These are phyloP conservation scores for Panzeria rudis DNA, from an alignment of 2,888 invertebrate species.

Conservation along the genomic window DNA sequence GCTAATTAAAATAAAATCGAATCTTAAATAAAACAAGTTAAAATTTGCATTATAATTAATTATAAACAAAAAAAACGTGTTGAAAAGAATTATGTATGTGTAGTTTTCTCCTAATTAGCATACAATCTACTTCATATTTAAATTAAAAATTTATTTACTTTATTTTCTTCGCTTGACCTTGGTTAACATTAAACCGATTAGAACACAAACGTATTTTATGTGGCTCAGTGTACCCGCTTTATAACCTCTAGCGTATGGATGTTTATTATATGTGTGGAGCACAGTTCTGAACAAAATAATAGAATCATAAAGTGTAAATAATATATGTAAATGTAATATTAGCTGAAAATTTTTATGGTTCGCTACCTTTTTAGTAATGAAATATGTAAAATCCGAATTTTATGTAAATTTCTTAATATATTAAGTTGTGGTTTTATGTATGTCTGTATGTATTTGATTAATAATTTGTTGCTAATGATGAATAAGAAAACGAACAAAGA, in stretches of 20 bases:
- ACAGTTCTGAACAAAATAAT: slow-evolving; percentile 7
- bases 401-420: no score
- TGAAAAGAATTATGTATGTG: background rate
- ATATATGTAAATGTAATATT: background rate
- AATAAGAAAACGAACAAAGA: no score
- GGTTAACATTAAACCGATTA: slow-evolving; percentile 64
- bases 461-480: no score
- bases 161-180: slow-evolving; percentile 64
- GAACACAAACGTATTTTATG: slow-evolving; percentile 24
- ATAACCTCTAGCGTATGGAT: background rate
- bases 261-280: background rate
- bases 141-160: background rate
- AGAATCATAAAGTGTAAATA: background rate
- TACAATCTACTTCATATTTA: background rate
- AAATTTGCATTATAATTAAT: slow-evolving; percentile 2
- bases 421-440: no score
- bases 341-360: no score
- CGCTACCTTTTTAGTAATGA: no score
- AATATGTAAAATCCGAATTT: no score
- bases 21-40: background rate
- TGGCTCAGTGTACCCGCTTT: background rate
- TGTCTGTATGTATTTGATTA: no score
- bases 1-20: background rate
- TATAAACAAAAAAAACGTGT: background rate
- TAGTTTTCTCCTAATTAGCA: background rate